Evolutionary conservation across 2,113 vertebrate genomes (phyloP).

Genomic region (Podiceps cristatus): DNA sequence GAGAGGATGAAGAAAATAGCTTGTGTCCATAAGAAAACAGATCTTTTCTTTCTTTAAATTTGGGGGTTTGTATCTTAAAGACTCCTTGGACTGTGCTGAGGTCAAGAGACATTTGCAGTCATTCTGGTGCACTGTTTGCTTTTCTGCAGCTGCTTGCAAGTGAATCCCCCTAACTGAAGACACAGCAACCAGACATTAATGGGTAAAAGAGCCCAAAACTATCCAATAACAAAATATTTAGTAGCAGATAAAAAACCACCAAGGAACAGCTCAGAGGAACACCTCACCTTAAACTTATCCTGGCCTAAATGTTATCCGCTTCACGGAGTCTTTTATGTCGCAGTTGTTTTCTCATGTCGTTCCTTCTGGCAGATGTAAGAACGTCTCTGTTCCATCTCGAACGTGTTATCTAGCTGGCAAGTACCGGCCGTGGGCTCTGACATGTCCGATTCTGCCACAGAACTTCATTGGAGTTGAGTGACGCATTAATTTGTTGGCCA

Average conservation of each 20-base stretch:
- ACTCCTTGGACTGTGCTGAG: background rate
- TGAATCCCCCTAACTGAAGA: slow-evolving; percentile 56
- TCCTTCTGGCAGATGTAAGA: slow-evolving; percentile 6
- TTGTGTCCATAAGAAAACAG: background rate
- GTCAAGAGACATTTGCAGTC: background rate
- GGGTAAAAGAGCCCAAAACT: slow-evolving; percentile 54
- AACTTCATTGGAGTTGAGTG: background rate
- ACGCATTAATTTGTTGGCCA: background rate
- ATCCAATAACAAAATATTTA: slow-evolving; percentile 29
- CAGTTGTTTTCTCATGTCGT: background rate
- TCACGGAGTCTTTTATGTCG: slow-evolving; percentile 55
- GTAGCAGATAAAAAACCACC: slow-evolving; percentile 53
- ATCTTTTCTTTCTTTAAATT: background rate
- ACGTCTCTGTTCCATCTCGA: background rate
- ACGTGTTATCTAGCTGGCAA: background rate
- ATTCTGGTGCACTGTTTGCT: background rate
- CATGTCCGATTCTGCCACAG: rapidly evolving
- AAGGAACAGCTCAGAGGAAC: slow-evolving; percentile 77
- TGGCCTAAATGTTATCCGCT: slow-evolving; percentile 78
- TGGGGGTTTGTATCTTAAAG: background rate
- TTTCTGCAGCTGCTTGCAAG: background rate
- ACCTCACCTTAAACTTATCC: slow-evolving; percentile 87
- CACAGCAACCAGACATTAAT: slow-evolving; percentile 57
- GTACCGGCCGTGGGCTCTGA: rapidly evolving
- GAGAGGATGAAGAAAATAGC: background rate